Conservation (phyloP, 2,113 vertebrate species). For the Prinia subflava region DNA sequence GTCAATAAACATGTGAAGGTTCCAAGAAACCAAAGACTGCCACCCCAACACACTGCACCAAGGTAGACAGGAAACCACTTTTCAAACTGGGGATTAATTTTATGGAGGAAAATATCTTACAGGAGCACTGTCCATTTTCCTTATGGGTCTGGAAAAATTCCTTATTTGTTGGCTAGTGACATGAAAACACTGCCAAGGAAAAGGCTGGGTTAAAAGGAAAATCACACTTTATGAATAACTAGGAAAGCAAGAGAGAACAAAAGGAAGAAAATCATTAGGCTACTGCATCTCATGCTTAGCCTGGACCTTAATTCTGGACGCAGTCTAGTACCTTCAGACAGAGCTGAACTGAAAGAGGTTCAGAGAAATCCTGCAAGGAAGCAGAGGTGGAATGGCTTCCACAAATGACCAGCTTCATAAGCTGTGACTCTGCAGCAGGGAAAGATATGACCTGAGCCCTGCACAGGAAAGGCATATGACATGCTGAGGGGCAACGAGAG, state of each 20-base stretch:
- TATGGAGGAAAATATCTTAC: neutral
- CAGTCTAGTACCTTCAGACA: neutral
- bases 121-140: neutral
- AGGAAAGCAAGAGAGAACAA: neutral
- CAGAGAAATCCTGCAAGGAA: neutral
- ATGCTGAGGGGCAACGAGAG: neutral
- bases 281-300: neutral
- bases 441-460: neutral
- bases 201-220: neutral
- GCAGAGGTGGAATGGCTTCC: neutral
- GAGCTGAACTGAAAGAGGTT: neutral
- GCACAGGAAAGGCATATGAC: neutral
- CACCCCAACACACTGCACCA: neutral
- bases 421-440: neutral
- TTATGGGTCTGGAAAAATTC: neutral
- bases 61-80: neutral
- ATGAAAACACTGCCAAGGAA: neutral
- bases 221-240: accelerated
- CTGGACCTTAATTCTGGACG: neutral
- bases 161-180: neutral
- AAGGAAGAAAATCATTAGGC: neutral
- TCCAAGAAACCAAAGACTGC: neutral
- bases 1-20: neutral
- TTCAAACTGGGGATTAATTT: neutral
- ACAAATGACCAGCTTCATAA: neutral